Evolutionary conservation across 2,888 invertebrate genomes (phyloP).

Genomic region (Ceramica pisi): DNA sequence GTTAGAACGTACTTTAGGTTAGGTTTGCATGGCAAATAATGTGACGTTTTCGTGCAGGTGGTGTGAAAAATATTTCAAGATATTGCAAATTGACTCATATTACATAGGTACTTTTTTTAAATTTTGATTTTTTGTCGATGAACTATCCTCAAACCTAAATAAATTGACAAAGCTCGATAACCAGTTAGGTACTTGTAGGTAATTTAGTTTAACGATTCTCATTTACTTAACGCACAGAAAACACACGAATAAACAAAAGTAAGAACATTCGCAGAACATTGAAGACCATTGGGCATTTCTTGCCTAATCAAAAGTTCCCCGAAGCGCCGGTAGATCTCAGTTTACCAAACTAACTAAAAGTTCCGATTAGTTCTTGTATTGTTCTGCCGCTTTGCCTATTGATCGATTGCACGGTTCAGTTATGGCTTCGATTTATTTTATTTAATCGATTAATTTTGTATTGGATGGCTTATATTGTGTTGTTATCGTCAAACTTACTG

Average conservation of each 20-base stretch:
- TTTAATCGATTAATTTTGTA: slow-evolving; percentile 36
- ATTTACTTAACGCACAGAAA: slow-evolving; percentile 70
- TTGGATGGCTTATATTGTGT: not conserved
- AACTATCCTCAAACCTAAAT: too few relatives aligned
- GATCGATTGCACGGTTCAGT: slow-evolving; percentile 56
- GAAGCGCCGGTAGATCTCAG: slow-evolving; percentile 71
- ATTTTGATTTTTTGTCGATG: too few relatives aligned
- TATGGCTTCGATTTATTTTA: slow-evolving; percentile 49
- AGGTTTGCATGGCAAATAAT: too few relatives aligned
- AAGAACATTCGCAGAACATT: slow-evolving; percentile 67
- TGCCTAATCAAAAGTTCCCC: slow-evolving; percentile 79
- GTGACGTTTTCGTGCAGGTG: too few relatives aligned
- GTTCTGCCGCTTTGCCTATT: slow-evolving; percentile 67
- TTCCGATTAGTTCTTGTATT: slow-evolving; percentile 79
- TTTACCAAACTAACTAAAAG: slow-evolving; percentile 78
- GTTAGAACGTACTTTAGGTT: too few relatives aligned
- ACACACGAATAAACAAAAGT: slow-evolving; percentile 75
- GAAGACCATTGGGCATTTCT: slow-evolving; percentile 64
- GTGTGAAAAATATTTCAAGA: too few relatives aligned
- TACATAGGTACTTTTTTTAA: too few relatives aligned
- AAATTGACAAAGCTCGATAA: too few relatives aligned
- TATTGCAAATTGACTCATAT: too few relatives aligned
- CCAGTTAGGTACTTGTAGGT: too few relatives aligned
- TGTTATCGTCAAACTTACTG: too few relatives aligned
- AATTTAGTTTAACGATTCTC: slow-evolving; percentile 72